These are phyloP conservation scores for Tenodera sinensis DNA, from an alignment of 2,888 invertebrate species.

Conservation along the genomic window DNA sequence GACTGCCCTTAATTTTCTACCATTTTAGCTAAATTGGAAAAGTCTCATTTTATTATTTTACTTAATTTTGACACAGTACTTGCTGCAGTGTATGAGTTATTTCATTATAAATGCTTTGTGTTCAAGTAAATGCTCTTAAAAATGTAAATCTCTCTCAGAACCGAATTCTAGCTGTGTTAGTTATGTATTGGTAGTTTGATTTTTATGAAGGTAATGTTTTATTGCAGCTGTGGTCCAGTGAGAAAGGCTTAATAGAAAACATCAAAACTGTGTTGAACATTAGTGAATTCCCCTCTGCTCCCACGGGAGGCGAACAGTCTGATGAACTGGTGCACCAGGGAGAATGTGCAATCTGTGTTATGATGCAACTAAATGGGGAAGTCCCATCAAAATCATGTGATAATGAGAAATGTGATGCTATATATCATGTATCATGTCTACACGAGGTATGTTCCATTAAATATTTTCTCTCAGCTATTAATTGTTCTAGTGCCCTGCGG, in stretches of 20 bases:
- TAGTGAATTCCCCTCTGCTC: constrained; percentile 39
- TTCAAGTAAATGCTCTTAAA: no score
- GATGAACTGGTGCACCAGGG: constrained; percentile 37
- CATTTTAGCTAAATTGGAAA: no score
- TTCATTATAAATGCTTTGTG: no score
- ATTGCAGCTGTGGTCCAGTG: constrained; percentile 40
- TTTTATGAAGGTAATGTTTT: background rate
- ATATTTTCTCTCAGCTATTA: background rate
- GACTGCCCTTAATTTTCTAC: no score
- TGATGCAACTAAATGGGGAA: constrained; percentile 41
- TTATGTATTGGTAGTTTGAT: no score
- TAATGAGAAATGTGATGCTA: constrained; percentile 42
- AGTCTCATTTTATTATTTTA: no score
- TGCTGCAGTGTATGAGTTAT: no score
- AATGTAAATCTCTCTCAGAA: no score
- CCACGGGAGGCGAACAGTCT: constrained; percentile 7
- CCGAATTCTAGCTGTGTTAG: no score
- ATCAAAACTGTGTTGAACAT: constrained; percentile 39
- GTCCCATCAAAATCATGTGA: constrained; percentile 45
- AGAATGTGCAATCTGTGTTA: constrained; percentile 47
- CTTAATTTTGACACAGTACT: no score
- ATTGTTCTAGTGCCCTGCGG: no score
- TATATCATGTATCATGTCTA: constrained; percentile 45
- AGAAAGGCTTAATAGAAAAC: constrained; percentile 39
- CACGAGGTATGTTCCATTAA: constrained; percentile 41